Evolutionary conservation across 2,888 invertebrate genomes (phyloP).

Genomic region (Drosophila paracracens): DNA sequence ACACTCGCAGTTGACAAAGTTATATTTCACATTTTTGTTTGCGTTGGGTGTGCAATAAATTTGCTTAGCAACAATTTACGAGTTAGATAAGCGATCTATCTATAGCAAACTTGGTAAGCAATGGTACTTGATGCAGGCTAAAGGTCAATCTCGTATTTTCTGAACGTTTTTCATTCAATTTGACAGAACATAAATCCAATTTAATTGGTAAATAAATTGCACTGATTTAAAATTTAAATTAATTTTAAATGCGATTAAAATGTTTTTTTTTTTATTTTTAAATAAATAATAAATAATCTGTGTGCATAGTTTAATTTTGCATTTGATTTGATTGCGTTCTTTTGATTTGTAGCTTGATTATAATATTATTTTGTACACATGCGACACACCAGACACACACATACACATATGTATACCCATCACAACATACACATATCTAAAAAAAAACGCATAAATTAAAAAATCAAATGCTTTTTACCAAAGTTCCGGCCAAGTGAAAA

Average conservation of each 20-base stretch:
- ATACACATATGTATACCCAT: slow-evolving; percentile 8
- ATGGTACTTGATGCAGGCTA: background rate
- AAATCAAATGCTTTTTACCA: slow-evolving; percentile 39
- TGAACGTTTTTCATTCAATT: background rate
- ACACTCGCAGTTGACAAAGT: slow-evolving; percentile 9
- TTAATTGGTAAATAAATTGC: background rate
- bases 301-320: background rate
- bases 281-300: background rate
- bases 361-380: background rate
- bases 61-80: background rate
- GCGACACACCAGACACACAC: slow-evolving; percentile 1
- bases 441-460: slow-evolving; percentile 26
- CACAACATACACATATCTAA: background rate
- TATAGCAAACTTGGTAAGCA: background rate
- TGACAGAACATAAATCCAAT: background rate
- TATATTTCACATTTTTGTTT: slow-evolving; percentile 37
- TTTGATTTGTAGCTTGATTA: background rate
- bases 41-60: slow-evolving; percentile 8
- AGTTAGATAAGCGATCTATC: background rate
- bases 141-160: background rate
- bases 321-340: background rate
- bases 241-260: background rate
- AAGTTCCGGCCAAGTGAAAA: background rate
- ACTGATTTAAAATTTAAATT: background rate
- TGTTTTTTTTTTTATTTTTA: background rate